Evolutionary conservation across 2,888 invertebrate species (phyloP).

Genomic region (Sarcophaga caerulescens): DNA sequence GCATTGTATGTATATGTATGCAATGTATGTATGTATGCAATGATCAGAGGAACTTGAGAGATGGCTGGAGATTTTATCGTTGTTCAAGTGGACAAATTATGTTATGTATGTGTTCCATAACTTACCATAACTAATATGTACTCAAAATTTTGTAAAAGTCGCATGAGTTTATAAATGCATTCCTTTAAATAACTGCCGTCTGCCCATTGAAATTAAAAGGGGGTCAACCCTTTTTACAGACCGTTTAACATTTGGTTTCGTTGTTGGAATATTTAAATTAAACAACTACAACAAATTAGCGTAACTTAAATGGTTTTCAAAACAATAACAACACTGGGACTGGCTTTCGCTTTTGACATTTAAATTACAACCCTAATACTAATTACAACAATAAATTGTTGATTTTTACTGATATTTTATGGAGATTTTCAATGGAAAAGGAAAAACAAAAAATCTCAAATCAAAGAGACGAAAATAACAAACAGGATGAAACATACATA

Average conservation of each 20-base stretch:
- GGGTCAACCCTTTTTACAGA: conserved; percentile 65
- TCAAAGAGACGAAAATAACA: neutral
- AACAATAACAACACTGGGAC: neutral
- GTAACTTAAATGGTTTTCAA: conserved; percentile 63
- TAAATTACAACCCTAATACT: conserved; percentile 57
- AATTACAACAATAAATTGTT: conserved; percentile 42
- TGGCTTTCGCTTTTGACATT: conserved; percentile 47
- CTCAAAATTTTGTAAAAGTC: too few relatives aligned
- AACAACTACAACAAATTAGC: conserved; percentile 61
- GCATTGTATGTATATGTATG: too few relatives aligned
- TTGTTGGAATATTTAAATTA: conserved; percentile 33
- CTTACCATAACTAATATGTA: too few relatives aligned
- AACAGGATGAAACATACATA: neutral
- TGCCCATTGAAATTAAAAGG: conserved; percentile 9
- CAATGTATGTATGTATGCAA: too few relatives aligned
- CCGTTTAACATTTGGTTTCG: conserved; percentile 57
- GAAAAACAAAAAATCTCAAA: neutral
- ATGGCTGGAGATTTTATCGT: too few relatives aligned
- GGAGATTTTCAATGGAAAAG: conserved; percentile 40
- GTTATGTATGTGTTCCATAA: too few relatives aligned
- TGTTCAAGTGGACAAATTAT: too few relatives aligned
- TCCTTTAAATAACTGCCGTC: conserved; percentile 27
- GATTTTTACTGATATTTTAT: conserved; percentile 60
- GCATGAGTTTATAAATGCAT: neutral
- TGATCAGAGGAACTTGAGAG: too few relatives aligned